phyloP scores from a whole-genome alignment of 2,888 invertebrate genomes.

The Rhagium mordax region DNA sequence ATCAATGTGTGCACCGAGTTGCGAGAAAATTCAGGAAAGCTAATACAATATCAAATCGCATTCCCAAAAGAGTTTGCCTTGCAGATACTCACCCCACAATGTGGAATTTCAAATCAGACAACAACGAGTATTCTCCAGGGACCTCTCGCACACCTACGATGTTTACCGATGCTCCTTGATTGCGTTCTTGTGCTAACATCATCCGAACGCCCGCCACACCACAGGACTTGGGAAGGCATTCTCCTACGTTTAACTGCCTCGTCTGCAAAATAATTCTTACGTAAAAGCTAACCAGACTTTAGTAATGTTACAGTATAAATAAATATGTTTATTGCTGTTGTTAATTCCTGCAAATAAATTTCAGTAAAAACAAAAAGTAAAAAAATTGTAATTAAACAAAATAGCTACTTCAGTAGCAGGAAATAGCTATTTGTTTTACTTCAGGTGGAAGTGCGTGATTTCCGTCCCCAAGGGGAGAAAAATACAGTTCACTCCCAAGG shows the following conservation, averaged over 20 bases:
- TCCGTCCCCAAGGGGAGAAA: no score
- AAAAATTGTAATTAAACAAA: no score
- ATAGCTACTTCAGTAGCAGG: no score
- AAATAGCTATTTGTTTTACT: no score
- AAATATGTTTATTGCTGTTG: background rate
- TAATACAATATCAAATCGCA: slow-evolving; percentile 1
- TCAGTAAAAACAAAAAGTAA: no score
- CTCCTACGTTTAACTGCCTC: slow-evolving; percentile 80
- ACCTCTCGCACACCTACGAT: slow-evolving; percentile 78
- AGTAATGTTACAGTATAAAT: no score
- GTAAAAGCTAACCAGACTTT: background rate
- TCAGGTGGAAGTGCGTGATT: no score
- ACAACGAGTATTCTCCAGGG: slow-evolving; percentile 79
- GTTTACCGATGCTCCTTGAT: slow-evolving; percentile 67
- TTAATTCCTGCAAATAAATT: no score
- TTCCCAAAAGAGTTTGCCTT: slow-evolving; percentile 14
- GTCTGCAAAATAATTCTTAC: slow-evolving; percentile 71
- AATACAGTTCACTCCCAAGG: no score
- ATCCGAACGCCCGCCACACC: slow-evolving; percentile 72
- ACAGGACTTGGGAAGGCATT: slow-evolving; percentile 83
- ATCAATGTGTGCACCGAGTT: background rate
- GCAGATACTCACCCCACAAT: slow-evolving; percentile 76
- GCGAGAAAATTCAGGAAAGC: background rate
- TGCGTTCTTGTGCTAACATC: slow-evolving; percentile 64
- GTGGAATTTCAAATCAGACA: slow-evolving; percentile 78